Evolutionary conservation across 2,113 vertebrate genomes (phyloP).

Genomic region (Ceyx melanurus): DNA sequence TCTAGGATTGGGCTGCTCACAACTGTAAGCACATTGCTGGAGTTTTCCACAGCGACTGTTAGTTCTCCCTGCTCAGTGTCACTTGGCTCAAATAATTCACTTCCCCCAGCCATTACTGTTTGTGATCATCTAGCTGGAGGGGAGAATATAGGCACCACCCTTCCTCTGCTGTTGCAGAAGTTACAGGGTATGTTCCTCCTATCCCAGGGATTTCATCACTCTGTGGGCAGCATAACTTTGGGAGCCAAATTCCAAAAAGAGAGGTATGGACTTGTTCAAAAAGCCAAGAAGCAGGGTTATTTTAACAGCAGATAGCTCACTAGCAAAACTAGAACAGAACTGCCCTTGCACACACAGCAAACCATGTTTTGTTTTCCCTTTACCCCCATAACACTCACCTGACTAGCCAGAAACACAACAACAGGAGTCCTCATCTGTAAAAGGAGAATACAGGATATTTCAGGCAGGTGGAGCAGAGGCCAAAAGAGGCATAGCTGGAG

Average conservation of each 20-base stretch:
- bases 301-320: background rate
- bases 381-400: background rate
- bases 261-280: background rate
- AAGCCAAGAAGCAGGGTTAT: background rate
- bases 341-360: background rate
- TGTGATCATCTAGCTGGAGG: background rate
- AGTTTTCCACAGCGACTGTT: background rate
- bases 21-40: background rate
- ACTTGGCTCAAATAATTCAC: constrained; percentile 19
- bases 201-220: background rate
- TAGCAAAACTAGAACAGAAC: background rate
- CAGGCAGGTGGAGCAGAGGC: background rate
- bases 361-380: background rate
- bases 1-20: background rate
- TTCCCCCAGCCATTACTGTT: background rate
- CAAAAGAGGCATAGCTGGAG: background rate
- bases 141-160: background rate
- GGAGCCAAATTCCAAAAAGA: background rate
- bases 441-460: background rate
- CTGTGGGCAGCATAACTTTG: background rate
- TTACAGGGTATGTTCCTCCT: background rate
- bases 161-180: background rate
- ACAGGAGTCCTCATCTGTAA: background rate
- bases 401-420: background rate
- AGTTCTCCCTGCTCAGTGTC: background rate